A percentile compares a stretch with the other conserved stretches of the same genome.
These are phyloP conservation scores for Hemibagrus wyckioides DNA, from an alignment of 2,113 vertebrate species.

Conservation along the genomic window DNA sequence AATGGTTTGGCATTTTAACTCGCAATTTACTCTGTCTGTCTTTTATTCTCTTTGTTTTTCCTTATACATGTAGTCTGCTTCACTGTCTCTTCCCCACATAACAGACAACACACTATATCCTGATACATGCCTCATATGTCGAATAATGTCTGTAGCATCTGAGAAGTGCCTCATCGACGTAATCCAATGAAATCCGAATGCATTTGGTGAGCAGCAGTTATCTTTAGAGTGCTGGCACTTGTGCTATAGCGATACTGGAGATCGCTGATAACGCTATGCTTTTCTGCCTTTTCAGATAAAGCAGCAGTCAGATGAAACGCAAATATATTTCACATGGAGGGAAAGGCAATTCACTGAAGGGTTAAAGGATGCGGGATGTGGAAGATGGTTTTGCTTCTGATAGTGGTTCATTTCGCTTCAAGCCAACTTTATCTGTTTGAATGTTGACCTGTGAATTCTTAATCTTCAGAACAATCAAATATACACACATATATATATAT, in stretches of 20 bases:
- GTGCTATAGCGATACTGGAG: neutral
- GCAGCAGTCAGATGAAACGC: neutral
- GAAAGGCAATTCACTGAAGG: neutral
- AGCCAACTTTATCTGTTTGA: neutral
- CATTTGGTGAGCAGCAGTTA: slow-evolving; percentile 17
- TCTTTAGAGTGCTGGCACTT: neutral
- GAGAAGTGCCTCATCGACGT: slow-evolving; percentile 8
- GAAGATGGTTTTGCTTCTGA: neutral
- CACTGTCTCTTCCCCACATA: neutral
- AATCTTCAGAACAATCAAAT: neutral
- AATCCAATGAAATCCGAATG: slow-evolving; percentile 42
- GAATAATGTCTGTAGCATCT: neutral
- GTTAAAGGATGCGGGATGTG: neutral
- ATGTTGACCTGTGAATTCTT: neutral
- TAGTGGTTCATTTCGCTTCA: neutral
- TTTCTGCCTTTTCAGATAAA: neutral
- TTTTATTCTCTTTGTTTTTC: neutral
- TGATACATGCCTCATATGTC: neutral
- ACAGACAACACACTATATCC: neutral
- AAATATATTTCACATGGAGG: neutral
- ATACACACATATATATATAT: too few relatives aligned
- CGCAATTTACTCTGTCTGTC: neutral
- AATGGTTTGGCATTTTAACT: slow-evolving; percentile 8
- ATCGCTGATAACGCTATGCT: neutral
- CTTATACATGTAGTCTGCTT: neutral